Percentiles rank a stretch among this genome's conserved stretches.
Evolutionary conservation across 2,888 invertebrate species (phyloP).

Genomic region (Oxyscelio sp.): DNA sequence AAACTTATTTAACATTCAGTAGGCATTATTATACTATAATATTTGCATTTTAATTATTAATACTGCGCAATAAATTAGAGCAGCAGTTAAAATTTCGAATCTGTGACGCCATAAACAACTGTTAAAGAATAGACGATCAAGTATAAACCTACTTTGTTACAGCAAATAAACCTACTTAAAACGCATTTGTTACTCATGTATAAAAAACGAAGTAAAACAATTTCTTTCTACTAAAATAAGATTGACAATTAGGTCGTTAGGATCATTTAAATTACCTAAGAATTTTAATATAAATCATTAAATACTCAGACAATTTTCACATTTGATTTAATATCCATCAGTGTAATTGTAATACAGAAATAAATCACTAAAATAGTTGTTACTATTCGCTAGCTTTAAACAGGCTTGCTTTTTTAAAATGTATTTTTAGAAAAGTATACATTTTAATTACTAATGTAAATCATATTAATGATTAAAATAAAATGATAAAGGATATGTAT

Average conservation of each 20-base stretch:
- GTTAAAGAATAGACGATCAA: constrained; percentile 44
- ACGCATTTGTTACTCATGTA: background rate
- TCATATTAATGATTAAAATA: no score
- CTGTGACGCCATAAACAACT: no score
- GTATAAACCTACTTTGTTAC: background rate
- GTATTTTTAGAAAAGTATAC: no score
- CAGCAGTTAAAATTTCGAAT: no score
- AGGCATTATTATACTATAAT: no score
- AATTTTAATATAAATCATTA: background rate
- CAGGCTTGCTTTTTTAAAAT: background rate
- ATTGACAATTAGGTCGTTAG: background rate
- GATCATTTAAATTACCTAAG: background rate
- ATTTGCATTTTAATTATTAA: no score
- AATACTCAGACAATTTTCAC: background rate
- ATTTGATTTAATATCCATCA: background rate
- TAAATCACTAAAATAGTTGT: background rate
- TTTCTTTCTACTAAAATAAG: background rate
- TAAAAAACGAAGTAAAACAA: background rate
- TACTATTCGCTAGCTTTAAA: background rate
- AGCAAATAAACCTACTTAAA: background rate
- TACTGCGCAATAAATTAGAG: no score
- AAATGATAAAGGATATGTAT: no score
- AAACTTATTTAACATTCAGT: no score
- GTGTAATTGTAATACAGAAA: background rate
- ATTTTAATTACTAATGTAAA: no score